A percentile compares a stretch with the other conserved stretches of the same genome.
Evolutionary conservation across 2,113 vertebrate genomes (phyloP).

Genomic region (Cyprinodon tularosa): DNA sequence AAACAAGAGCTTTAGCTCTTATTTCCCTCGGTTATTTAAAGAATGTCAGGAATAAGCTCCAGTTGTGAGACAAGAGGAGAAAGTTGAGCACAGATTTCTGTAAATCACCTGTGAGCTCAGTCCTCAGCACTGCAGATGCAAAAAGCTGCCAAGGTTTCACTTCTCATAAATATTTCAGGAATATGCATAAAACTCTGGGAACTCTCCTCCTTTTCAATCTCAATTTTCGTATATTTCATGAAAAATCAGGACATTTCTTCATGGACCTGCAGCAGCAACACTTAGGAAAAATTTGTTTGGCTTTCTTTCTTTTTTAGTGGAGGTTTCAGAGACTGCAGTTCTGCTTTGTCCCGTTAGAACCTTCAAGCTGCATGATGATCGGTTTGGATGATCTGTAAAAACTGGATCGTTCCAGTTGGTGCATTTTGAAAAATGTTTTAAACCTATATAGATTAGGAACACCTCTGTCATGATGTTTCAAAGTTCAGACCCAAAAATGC

Average conservation of each 20-base stretch:
- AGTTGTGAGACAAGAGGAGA: not conserved
- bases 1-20: not conserved
- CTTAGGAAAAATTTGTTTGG: not conserved
- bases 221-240: not conserved
- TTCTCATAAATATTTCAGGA: not conserved
- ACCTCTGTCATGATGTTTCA: too few species aligned
- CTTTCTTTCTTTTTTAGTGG: not conserved
- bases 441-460: too few species aligned
- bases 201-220: constrained; percentile 4
- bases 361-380: too few species aligned
- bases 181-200: constrained; percentile 4
- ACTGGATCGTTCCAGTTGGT: too few species aligned
- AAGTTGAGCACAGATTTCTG: not conserved
- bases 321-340: not conserved
- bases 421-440: too few species aligned
- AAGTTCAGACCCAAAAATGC: too few species aligned
- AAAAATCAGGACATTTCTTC: constrained; percentile 10
- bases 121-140: not conserved
- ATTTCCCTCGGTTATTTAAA: not conserved
- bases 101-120: not conserved
- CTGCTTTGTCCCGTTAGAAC: not conserved
- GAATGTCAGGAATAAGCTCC: not conserved
- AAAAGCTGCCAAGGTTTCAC: not conserved
- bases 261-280: not conserved
- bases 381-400: too few species aligned